Evolutionary conservation across 1,140 invertebrate species (phyloP).

Genomic region (Trichonephila clavata): DNA sequence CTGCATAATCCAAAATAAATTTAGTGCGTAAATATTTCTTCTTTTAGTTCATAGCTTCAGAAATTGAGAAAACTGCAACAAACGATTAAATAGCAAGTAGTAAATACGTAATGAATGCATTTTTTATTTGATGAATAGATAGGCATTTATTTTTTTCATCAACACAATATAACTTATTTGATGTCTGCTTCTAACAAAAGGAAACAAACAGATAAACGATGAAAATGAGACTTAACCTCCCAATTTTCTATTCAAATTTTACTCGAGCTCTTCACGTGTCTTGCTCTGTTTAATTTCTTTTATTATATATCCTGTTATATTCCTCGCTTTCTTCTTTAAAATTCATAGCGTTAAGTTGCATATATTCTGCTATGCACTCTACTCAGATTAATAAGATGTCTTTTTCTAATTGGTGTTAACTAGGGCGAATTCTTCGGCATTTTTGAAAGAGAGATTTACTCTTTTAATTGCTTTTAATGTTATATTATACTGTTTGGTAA

Average conservation of each 20-base stretch:
- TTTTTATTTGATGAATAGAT: background rate
- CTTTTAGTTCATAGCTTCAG: too few species aligned
- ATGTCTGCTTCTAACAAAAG: background rate
- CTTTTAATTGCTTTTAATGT: background rate
- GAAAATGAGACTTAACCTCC: background rate
- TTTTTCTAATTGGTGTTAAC: background rate
- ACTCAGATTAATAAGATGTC: background rate
- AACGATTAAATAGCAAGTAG: background rate
- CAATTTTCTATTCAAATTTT: constrained; percentile 15
- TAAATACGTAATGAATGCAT: background rate
- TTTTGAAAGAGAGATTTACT: background rate
- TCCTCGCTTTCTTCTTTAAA: background rate
- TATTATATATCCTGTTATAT: background rate
- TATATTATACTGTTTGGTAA: background rate
- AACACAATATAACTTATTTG: background rate
- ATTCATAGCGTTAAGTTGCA: background rate
- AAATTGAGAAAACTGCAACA: background rate
- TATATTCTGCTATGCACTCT: background rate
- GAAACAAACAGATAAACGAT: background rate
- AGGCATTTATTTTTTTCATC: background rate
- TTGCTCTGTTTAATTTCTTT: constrained; percentile 24
- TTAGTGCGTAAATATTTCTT: too few species aligned
- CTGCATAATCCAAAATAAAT: too few species aligned
- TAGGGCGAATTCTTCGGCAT: background rate
- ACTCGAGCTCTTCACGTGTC: background rate